Evolutionary conservation across 2,113 vertebrate species (phyloP).

Genomic region (Amblyornis subalaris): DNA sequence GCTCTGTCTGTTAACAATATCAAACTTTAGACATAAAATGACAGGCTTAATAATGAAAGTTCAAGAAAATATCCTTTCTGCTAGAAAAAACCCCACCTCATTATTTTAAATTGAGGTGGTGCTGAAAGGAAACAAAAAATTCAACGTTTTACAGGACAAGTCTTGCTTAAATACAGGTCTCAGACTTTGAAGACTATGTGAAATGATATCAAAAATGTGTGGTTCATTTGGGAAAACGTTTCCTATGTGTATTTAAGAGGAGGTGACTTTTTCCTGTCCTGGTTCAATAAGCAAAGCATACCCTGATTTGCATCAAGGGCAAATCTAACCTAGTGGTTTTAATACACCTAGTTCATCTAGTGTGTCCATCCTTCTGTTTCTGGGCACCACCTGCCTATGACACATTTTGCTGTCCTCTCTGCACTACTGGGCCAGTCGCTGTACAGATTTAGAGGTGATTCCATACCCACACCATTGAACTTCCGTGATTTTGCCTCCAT

Average conservation of each 20-base stretch:
- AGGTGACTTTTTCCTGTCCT: neutral
- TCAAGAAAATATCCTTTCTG: neutral
- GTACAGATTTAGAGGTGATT: neutral
- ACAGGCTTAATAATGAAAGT: neutral
- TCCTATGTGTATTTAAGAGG: accelerated
- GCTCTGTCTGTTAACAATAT: neutral
- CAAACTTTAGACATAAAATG: neutral
- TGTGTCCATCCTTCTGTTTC: neutral
- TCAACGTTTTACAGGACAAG: neutral
- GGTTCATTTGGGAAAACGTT: neutral
- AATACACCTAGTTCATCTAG: neutral
- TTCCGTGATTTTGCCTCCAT: neutral
- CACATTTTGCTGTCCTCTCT: neutral
- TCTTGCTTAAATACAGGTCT: neutral
- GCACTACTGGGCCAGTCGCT: neutral
- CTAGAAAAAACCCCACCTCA: neutral
- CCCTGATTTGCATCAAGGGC: neutral
- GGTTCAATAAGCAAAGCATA: neutral
- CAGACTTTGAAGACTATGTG: neutral
- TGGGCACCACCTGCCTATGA: neutral
- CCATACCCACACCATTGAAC: neutral
- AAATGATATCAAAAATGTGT: neutral
- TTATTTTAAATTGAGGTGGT: neutral
- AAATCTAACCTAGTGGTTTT: neutral
- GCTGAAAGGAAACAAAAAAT: neutral